Percentiles rank a stretch among this genome's conserved stretches.
These are phyloP conservation scores for Drosophila bipectinata DNA, from an alignment of 1,140 invertebrate species.

Conservation along the genomic window DNA sequence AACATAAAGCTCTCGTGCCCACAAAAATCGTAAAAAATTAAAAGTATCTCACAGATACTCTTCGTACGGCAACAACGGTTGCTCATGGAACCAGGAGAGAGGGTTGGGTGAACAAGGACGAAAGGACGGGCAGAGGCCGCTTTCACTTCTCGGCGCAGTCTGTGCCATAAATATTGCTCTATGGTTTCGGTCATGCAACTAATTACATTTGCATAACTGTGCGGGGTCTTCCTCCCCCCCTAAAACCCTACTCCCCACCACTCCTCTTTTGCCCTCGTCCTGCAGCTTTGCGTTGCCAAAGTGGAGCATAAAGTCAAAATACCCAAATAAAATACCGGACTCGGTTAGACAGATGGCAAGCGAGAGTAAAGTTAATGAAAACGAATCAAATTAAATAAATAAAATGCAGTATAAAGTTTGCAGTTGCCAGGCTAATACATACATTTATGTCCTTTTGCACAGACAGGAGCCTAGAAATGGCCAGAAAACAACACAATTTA, in stretches of 20 bases:
- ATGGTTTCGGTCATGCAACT: constrained; percentile 79
- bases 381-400: constrained; percentile 55
- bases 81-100: constrained; percentile 20
- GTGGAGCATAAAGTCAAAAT: constrained; percentile 28
- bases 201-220: constrained; percentile 79
- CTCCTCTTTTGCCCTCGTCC: neutral
- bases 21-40: constrained; percentile 78
- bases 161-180: constrained; percentile 79
- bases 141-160: constrained; percentile 67
- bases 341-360: constrained; percentile 40
- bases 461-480: too few species aligned
- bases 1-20: constrained; percentile 59
- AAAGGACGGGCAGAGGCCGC: constrained; percentile 23
- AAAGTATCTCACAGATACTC: constrained; percentile 75
- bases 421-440: constrained; percentile 19
- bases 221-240: constrained; percentile 18
- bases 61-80: constrained; percentile 51
- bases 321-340: constrained; percentile 32
- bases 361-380: constrained; percentile 51
- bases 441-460: neutral
- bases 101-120: neutral
- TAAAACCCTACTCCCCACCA: neutral
- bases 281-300: neutral
- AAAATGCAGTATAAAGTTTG: constrained; percentile 37
- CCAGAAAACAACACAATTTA: neutral